Evolutionary conservation across 2,888 invertebrate genomes (phyloP).

Genomic region (Andricus quercusramuli): DNA sequence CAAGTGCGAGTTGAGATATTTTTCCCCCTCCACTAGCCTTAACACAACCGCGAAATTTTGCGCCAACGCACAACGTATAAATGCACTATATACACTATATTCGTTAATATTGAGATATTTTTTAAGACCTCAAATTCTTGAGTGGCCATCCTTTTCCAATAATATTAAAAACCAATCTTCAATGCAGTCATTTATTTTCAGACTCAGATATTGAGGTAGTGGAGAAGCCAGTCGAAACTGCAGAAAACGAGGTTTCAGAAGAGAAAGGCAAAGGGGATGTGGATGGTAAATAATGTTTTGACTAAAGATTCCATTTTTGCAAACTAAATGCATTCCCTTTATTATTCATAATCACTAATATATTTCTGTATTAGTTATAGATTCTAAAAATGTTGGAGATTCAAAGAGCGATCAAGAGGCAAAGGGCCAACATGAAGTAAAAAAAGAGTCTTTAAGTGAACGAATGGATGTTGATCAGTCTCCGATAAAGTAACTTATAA

Average conservation of each 20-base stretch:
- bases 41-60: too few relatives aligned
- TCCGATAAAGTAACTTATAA: slow-evolving; percentile 48
- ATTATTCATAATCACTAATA: neutral
- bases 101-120: too few relatives aligned
- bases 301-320: neutral
- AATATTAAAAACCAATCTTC: slow-evolving; percentile 7
- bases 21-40: too few relatives aligned
- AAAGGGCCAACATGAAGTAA: slow-evolving; percentile 16
- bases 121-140: too few relatives aligned
- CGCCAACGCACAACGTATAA: too few relatives aligned
- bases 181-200: slow-evolving; percentile 53
- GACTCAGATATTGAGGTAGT: slow-evolving; percentile 76
- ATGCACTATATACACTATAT: too few relatives aligned
- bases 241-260: slow-evolving; percentile 55
- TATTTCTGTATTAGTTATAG: neutral
- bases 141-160: neutral
- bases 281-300: slow-evolving; percentile 45
- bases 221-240: slow-evolving; percentile 67
- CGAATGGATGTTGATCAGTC: slow-evolving; percentile 67
- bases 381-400: neutral
- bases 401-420: neutral
- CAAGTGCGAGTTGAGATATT: too few relatives aligned
- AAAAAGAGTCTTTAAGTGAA: slow-evolving; percentile 54
- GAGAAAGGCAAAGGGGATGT: slow-evolving; percentile 47
- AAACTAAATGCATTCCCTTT: neutral